Evolutionary conservation across 2,797 vertebrate species (phyloP).

Genomic region (Parotocinclus haroldoi): DNA sequence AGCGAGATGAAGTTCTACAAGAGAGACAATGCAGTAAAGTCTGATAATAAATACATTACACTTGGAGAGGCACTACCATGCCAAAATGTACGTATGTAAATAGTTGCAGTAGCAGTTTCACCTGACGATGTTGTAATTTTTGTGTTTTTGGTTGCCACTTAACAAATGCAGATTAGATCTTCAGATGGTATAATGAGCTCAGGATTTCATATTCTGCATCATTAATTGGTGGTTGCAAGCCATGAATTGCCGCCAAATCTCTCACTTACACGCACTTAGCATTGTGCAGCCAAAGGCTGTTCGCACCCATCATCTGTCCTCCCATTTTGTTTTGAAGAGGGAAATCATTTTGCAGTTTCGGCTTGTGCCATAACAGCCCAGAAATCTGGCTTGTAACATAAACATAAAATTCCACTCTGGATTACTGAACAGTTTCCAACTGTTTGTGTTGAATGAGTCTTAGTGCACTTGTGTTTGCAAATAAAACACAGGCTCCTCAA

Average conservation of each 20-base stretch:
- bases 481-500: slow-evolving; percentile 48
- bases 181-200: slow-evolving; percentile 31
- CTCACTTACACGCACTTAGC: slow-evolving; percentile 28
- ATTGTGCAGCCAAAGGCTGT: slow-evolving; percentile 43
- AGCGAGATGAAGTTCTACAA: slow-evolving; percentile 18
- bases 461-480: slow-evolving; percentile 59
- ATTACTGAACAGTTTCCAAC: slow-evolving; percentile 45
- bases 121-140: slow-evolving; percentile 6
- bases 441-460: slow-evolving; percentile 51
- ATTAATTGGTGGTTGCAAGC: slow-evolving; percentile 42
- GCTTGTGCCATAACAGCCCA: slow-evolving; percentile 33
- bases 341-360: slow-evolving; percentile 43
- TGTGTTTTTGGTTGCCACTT: slow-evolving; percentile 14
- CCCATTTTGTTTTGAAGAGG: slow-evolving; percentile 46
- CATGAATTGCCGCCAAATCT: slow-evolving; percentile 41
- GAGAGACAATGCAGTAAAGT: slow-evolving; percentile 2
- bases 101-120: slow-evolving; percentile 5
- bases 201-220: slow-evolving; percentile 39
- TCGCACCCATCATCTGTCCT: slow-evolving; percentile 46
- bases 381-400: slow-evolving; percentile 40
- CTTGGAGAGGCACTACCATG: neutral
- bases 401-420: slow-evolving; percentile 47
- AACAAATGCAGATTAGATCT: slow-evolving; percentile 27
- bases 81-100: neutral
- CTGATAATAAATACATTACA: no score